phyloP scores from a whole-genome alignment of 1,140 invertebrate genomes.

The Polyergus mexicanus region DNA sequence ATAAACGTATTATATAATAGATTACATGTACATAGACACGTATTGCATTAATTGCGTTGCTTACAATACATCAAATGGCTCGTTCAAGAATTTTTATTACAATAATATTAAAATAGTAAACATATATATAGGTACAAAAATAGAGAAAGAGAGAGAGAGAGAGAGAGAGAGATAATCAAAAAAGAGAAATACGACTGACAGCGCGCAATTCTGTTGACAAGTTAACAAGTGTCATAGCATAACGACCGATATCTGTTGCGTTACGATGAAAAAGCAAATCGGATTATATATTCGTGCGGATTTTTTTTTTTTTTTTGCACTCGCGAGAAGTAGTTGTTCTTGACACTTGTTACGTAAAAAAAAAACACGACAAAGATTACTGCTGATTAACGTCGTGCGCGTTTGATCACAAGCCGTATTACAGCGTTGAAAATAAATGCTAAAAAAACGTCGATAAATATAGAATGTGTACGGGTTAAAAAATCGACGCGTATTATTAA shows the following conservation, averaged over 20 bases:
- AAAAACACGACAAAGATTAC: conserved; percentile 24
- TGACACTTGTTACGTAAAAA: conserved; percentile 29
- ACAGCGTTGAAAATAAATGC: conserved; percentile 46
- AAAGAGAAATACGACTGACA: neutral
- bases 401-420: conserved; percentile 13
- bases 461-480: neutral
- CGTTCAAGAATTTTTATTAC: neutral
- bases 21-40: neutral
- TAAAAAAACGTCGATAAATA: conserved; percentile 10
- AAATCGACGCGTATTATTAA: neutral
- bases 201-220: neutral
- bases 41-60: conserved; percentile 12
- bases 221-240: conserved; percentile 14
- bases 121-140: neutral
- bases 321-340: neutral
- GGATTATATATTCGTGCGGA: conserved; percentile 29
- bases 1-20: conserved; percentile 38
- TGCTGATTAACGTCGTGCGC: conserved; percentile 35
- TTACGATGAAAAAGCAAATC: neutral
- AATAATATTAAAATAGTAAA: too few relatives aligned
- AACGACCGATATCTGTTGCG: conserved; percentile 23
- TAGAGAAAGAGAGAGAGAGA: neutral
- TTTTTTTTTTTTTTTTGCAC: conserved; percentile 55
- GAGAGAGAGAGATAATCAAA: neutral
- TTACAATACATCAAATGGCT: conserved; percentile 10